Evolutionary conservation across 2,797 vertebrate genomes (phyloP).

Genomic region (Danio choprae): DNA sequence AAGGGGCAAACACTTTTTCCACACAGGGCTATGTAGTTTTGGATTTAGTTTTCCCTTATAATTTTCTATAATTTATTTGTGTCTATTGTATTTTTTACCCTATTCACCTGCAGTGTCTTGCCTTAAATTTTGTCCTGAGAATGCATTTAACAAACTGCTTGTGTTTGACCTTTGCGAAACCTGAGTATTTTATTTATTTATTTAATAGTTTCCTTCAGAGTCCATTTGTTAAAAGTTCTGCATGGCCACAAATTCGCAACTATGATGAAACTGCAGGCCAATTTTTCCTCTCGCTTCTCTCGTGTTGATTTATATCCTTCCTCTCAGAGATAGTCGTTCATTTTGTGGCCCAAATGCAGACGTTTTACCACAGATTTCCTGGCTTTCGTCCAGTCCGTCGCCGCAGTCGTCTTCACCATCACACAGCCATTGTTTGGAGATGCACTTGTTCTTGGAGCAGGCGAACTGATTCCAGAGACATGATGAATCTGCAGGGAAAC

Average conservation of each 20-base stretch:
- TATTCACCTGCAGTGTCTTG: background rate
- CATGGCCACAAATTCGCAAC: conserved; percentile 23
- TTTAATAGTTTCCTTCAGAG: background rate
- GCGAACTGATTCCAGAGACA: conserved; percentile 97
- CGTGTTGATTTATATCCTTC: conserved; percentile 38
- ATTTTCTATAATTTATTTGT: too few relatives aligned
- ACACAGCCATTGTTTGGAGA: conserved; percentile 94
- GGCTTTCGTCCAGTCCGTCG: conserved; percentile 92
- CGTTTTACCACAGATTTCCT: conserved; percentile 86
- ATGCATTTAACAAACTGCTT: conserved; percentile 36
- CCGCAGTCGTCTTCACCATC: conserved; percentile 96
- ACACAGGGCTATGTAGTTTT: too few relatives aligned
- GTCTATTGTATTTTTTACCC: too few relatives aligned
- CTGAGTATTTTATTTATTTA: background rate
- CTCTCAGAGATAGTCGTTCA: conserved; percentile 1
- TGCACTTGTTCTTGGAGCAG: conserved; percentile 95
- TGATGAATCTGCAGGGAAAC: conserved; percentile 83
- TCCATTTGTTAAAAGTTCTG: background rate
- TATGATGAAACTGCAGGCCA: conserved; percentile 19
- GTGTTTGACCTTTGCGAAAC: conserved; percentile 25
- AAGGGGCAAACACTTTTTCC: background rate
- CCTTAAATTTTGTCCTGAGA: background rate
- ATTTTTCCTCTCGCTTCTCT: conserved; percentile 25
- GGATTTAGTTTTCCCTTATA: too few relatives aligned
- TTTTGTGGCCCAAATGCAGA: conserved; percentile 30